Conservation (phyloP, 2,113 vertebrate species). For the Genyomyrus donnyi region DNA sequence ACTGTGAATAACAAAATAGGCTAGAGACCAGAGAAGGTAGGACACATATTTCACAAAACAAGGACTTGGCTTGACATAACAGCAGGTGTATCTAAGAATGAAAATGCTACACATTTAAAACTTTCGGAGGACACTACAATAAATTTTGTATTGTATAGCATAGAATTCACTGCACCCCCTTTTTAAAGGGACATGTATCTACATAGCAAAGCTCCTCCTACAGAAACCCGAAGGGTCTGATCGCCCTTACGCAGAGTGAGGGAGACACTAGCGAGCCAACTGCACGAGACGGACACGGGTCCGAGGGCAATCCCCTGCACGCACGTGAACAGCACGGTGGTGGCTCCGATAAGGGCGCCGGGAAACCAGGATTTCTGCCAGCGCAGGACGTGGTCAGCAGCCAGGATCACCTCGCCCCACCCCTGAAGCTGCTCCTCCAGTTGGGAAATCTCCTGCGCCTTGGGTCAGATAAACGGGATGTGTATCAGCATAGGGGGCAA, state of each 20-base stretch:
- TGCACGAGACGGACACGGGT: not conserved
- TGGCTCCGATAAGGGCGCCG: constrained; percentile 55
- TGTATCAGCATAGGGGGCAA: not conserved
- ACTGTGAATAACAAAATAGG: not conserved
- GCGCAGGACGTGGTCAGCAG: constrained; percentile 65
- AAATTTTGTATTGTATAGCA: not conserved
- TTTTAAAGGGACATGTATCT: not conserved
- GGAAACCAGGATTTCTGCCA: constrained; percentile 77
- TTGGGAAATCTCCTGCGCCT: constrained; percentile 68
- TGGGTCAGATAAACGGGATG: not conserved
- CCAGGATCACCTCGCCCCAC: constrained; percentile 76
- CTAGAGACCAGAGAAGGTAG: not conserved
- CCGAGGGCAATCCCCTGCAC: constrained; percentile 30
- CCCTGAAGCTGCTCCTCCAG: constrained; percentile 73
- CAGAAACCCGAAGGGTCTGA: not conserved
- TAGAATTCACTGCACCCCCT: not conserved
- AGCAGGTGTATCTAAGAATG: not conserved
- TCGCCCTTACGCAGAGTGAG: not conserved
- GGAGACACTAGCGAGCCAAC: not conserved
- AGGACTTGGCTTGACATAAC: not conserved
- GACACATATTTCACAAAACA: not conserved
- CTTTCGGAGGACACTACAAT: not conserved
- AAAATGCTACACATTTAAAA: not conserved
- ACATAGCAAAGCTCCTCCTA: not conserved
- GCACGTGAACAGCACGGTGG: constrained; percentile 71